phyloP scores from a whole-genome alignment of 1,140 invertebrate species.

The Schlechtendalia chinensis region DNA sequence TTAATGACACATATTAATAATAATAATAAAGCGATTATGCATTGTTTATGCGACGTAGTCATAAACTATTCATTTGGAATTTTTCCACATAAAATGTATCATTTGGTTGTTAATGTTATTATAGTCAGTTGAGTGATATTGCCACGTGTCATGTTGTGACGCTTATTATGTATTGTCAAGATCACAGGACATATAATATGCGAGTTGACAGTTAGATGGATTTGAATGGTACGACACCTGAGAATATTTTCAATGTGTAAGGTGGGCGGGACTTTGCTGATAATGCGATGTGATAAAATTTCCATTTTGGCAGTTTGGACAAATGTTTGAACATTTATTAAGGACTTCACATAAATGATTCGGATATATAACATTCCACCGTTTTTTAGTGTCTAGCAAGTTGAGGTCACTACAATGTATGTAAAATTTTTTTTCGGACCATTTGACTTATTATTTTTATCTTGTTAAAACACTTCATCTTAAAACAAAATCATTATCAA shows the following conservation, averaged over 20 bases:
- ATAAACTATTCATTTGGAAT: no score
- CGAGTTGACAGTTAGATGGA: not conserved
- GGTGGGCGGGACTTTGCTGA: no score
- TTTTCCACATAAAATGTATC: no score
- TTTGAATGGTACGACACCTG: not conserved
- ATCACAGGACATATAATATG: not conserved
- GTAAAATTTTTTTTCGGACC: no score
- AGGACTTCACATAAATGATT: not conserved
- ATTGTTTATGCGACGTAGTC: no score
- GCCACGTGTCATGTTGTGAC: not conserved
- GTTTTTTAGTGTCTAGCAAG: no score
- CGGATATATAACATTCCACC: not conserved
- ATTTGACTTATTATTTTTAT: not conserved
- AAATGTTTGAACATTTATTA: slow-evolving; percentile 13
- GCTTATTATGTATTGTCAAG: not conserved
- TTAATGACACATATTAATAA: no score
- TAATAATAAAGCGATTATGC: no score
- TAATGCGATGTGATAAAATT: not conserved
- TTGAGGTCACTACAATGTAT: no score
- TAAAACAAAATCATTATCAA: no score
- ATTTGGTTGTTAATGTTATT: no score
- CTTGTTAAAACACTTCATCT: no score
- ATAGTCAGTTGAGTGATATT: not conserved
- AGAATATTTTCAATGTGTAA: not conserved
- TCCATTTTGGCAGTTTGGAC: slow-evolving; percentile 18